Base-by-base conservation (phyloP, 2,888 invertebrate species). In the Opisthograptis luteolata region DNA sequence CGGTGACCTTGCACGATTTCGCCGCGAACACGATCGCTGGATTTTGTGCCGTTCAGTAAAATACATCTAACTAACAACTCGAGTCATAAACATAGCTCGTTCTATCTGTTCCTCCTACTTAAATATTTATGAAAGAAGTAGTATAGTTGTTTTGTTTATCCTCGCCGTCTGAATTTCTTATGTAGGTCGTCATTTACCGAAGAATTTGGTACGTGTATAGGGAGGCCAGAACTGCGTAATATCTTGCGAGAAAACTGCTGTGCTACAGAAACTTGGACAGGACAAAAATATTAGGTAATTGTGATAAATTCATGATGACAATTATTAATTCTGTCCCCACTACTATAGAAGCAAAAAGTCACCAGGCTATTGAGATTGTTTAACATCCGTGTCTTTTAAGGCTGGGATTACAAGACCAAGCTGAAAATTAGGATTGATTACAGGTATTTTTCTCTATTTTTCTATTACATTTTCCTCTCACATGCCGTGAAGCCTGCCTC, bases 161-260 rank as follows among this genome's bases (percentile, higher is more conserved):
- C 66, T 61, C 68, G 68, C 71, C 68, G 64, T 75, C 70, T 76
- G 78, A 81, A 78, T 81, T 73, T 78, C 73, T 75, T 78, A 80
- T 78, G 72, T 67, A 65, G 69, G 68, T 71, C 70, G 75, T 74
- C 76, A 73, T 79, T 77, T 76, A 68, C 67, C 64, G 70, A 69
- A 70, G 71, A 72, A 75, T 70, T 72, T 71, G 66, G 69, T 70
- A 63, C 68, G 60, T 68, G 68, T 63, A 62, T 40, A 57, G 58
- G 64, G 63, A 58, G 68, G 61, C 66, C 66, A 61, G 35, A 45
- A 35, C 40, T 41, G 65, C 67, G 66, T 68, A 66, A 66, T 67
- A 68, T 64, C 65, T 62, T 62, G 70, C 65, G 66, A 70, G 64
- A 69, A 71, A 70, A 71, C 73, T 70, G 73, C 66, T 67, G 74